Conservation (phyloP, 2,113 vertebrate species). For the Poecilia latipinna region DNA sequence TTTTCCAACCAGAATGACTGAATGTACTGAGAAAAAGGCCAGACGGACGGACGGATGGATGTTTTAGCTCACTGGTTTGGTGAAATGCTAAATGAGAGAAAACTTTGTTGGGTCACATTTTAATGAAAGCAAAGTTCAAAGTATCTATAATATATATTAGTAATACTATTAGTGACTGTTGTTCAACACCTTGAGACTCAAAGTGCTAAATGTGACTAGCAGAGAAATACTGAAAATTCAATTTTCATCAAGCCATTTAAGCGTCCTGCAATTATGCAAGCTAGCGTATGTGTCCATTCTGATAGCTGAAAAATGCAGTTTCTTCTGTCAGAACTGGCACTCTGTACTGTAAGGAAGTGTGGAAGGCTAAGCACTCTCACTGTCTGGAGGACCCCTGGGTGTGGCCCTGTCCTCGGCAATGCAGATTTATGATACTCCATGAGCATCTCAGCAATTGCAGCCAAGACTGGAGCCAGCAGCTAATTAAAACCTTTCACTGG, state of each 20-base stretch:
- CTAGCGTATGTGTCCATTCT: background rate
- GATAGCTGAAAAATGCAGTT: background rate
- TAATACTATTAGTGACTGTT: background rate
- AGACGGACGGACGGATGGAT: background rate
- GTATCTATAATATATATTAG: background rate
- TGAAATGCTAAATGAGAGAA: no score
- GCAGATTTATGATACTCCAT: constrained; percentile 76
- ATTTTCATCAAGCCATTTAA: background rate
- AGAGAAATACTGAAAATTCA: no score
- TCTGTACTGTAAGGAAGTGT: constrained; percentile 24
- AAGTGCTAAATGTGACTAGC: no score
- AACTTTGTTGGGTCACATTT: no score
- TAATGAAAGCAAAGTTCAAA: no score
- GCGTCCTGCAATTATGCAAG: background rate
- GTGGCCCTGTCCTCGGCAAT: constrained; percentile 56
- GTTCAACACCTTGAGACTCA: no score
- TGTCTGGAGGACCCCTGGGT: constrained; percentile 60
- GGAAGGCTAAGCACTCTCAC: constrained; percentile 33
- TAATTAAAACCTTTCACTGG: constrained; percentile 77
- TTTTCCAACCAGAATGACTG: background rate
- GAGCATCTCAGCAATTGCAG: constrained; percentile 64
- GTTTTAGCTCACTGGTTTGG: no score
- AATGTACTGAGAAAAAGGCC: background rate
- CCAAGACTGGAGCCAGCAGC: constrained; percentile 68
- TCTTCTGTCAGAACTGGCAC: constrained; percentile 11